Percentiles rank a stretch among this genome's conserved stretches.
Conservation (phyloP, 1,140 invertebrate species). For the Drosophila leontia region DNA sequence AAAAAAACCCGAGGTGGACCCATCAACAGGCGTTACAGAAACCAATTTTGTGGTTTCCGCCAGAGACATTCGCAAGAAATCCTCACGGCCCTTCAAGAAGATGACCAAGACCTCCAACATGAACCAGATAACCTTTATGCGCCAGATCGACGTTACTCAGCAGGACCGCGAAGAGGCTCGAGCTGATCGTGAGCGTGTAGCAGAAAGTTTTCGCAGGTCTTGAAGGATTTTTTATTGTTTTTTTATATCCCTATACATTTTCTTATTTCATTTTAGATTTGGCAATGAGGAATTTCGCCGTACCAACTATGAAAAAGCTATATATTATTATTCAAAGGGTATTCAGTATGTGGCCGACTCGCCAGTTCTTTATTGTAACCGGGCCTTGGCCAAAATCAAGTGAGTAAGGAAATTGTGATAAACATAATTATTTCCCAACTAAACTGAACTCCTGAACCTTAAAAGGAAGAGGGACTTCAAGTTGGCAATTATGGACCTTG, state of each 20-base stretch:
- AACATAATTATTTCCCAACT: not conserved
- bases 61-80: slow-evolving; percentile 7
- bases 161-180: slow-evolving; percentile 13
- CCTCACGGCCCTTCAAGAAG: not conserved
- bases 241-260: not conserved
- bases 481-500: slow-evolving; percentile 44
- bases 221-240: not conserved
- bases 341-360: slow-evolving; percentile 52
- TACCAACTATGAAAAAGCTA: slow-evolving; percentile 42
- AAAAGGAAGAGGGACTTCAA: slow-evolving; percentile 1
- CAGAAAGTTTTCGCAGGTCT: slow-evolving; percentile 55
- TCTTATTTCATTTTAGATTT: slow-evolving; percentile 18
- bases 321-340: slow-evolving; percentile 37
- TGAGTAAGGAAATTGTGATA: not conserved
- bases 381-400: slow-evolving; percentile 57
- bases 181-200: slow-evolving; percentile 30
- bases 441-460: slow-evolving; percentile 3
- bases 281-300: slow-evolving; percentile 58
- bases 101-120: not conserved
- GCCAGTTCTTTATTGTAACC: slow-evolving; percentile 57
- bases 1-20: slow-evolving; percentile 33
- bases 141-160: slow-evolving; percentile 36
- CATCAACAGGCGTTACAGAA: slow-evolving; percentile 29
- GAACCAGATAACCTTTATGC: slow-evolving; percentile 50
- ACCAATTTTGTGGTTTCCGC: slow-evolving; percentile 16